Evolutionary conservation across 1,140 invertebrate species (phyloP), one percentile per base, ranked within the genome.

Genomic region (Bombyx mori): DNA sequence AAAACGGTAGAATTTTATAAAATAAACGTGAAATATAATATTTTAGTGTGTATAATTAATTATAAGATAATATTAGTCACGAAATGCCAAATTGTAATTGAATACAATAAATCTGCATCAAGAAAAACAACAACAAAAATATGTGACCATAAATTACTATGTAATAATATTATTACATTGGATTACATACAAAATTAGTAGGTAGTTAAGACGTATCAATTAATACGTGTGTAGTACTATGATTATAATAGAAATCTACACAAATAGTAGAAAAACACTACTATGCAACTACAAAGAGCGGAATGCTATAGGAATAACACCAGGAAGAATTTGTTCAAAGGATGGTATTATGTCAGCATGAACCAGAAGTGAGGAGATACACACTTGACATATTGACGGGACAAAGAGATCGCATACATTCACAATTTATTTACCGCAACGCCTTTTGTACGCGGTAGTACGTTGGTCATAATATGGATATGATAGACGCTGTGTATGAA

Each of bases 331-430:
- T 35, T 35, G 26, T 35, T 49, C 26, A 42, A 8, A 51, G 50
- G 42, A 48, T 26, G 26, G 55, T 60, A 64, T 75, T 75, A 73
- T 75, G 72, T 83, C 80, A 79, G 63, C 77, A 55, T 57, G 60
- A 66, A 51, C 65, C 45, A 58, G 57, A 65, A 57, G 65, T 64
- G 60, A 66, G 65, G 60, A 68, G 66, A 55, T 57, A 62, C 66
- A 69, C 61, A 62, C 62, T 74, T 79, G 80, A 81, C 79, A 77
- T 75, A 81, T 82, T 84, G 79, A 82, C 81, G 69, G 77, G 73
- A 84, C 79, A 82, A 82, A 81, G 78, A 76, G 65, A 79, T 65
- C 54, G 68, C 69, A 68, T 65, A 59, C 73, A 67, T 61, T 63
- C 61, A 74, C 66, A 67, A 80, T 79, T 78, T 77, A 83, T 83